Evolutionary conservation across 2,113 vertebrate genomes (phyloP).

Genomic region (Callospermophilus lateralis): DNA sequence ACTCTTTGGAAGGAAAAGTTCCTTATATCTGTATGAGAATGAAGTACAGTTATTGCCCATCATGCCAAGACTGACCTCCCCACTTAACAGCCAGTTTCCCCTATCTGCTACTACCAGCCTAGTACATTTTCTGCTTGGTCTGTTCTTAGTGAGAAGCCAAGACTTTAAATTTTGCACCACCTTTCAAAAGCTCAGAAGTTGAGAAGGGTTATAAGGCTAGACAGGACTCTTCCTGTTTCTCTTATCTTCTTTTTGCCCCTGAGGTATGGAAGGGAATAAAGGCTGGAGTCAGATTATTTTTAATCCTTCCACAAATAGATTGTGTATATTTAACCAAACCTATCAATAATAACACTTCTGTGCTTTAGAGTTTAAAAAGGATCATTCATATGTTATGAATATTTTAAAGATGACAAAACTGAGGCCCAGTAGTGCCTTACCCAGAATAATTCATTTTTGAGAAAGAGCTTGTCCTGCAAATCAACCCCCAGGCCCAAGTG

Average conservation of each 20-base stretch:
- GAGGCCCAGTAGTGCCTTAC: neutral
- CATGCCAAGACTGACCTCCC: neutral
- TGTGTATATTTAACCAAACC: conserved; percentile 16
- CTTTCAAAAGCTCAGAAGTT: neutral
- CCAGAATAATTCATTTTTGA: neutral
- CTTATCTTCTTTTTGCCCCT: neutral
- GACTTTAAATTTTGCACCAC: neutral
- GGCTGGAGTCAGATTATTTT: neutral
- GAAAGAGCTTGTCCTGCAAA: neutral
- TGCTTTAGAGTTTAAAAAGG: neutral
- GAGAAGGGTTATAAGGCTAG: neutral
- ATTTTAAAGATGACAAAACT: conserved; percentile 25
- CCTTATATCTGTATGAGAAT: neutral
- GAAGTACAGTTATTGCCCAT: neutral
- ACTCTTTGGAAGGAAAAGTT: neutral
- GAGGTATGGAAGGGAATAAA: neutral
- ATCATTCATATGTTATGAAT: neutral
- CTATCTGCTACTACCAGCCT: neutral
- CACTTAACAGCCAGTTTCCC: neutral
- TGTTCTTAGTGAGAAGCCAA: neutral
- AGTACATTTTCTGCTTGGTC: neutral
- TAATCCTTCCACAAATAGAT: neutral
- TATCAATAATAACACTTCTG: neutral
- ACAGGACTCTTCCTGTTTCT: neutral
- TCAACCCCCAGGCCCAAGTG: neutral